phyloP scores from a whole-genome alignment of 2,797 vertebrate species.

The Allobates femoralis region DNA sequence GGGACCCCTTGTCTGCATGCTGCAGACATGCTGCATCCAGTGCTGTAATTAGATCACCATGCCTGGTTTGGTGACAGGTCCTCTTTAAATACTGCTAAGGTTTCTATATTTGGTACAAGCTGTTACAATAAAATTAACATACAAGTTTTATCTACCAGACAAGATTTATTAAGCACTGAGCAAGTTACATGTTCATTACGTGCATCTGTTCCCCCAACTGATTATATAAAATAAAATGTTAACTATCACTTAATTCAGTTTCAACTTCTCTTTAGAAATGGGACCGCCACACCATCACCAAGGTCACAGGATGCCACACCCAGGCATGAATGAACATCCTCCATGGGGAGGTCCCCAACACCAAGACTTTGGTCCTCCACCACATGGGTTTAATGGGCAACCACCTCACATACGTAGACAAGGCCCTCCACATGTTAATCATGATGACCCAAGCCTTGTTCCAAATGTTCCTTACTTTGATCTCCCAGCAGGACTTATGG shows the following conservation, averaged over 20 bases:
- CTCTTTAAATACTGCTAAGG: too few species aligned
- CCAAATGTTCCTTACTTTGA: constrained; percentile 98
- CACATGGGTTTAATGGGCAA: constrained; percentile 94
- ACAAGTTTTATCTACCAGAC: too few species aligned
- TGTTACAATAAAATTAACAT: too few species aligned
- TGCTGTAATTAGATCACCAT: too few species aligned
- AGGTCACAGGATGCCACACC: constrained; percentile 91
- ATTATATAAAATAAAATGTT: too few species aligned
- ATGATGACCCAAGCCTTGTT: constrained; percentile 94
- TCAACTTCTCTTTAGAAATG: constrained; percentile 79
- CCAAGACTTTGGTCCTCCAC: constrained; percentile 90
- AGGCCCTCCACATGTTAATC: constrained; percentile 86
- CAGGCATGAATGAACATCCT: constrained; percentile 89
- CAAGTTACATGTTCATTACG: not conserved
- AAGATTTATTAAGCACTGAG: too few species aligned
- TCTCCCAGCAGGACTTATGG: constrained; percentile 97
- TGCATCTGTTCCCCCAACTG: not conserved
- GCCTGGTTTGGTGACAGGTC: too few species aligned
- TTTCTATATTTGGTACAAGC: too few species aligned
- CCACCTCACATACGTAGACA: constrained; percentile 92
- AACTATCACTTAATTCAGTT: not conserved
- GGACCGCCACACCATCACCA: constrained; percentile 95
- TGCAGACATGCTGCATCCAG: too few species aligned
- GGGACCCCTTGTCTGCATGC: too few species aligned
- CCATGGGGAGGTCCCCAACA: constrained; percentile 94